Evolutionary conservation across 35 echinoderm and acorn worm genomes (phyloP), one percentile per base, ranked within the genome.

Genomic region (Apostichopus japonicus): DNA sequence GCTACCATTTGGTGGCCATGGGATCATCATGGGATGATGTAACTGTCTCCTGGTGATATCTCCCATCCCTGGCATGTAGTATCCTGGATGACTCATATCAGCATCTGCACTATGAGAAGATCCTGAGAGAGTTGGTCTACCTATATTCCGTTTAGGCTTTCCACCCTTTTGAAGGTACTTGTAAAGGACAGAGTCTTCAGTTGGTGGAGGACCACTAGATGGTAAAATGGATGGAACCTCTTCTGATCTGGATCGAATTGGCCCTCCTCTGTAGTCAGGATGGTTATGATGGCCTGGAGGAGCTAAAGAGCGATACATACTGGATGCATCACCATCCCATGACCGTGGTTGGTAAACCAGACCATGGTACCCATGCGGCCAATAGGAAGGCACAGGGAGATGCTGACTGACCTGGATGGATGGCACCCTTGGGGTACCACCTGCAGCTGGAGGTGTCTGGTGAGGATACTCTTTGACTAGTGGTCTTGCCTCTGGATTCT

Each of bases 141-240:
- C n/a, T 77, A 23, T 91, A 16, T 63, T 95, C 11, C 71, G 73
- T 33, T 92, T 92, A 6, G 65, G 33, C 5, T 73, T 58, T 63
- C 82, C 84, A 79, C 89, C 92, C 71, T 72, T 92, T 53, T 92
- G 92, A 53, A 96, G 88, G 72, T 84, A 91, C 72, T 87, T 78
- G 91, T 95, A 98, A 19, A 98, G 58, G 80, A 95, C 91, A 57
- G 96, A 98, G 16, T 94, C 96, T 53, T 98, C 96, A 8, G 87
- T 61, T 59, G 84, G 33, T 58, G 90, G 84, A 24, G 67, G 67
- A 19, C 14, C 88, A 16, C 16, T 73, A 5, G 67, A 53, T 55
- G 88, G 65, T 22, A 78, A 13, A 22, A 73, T 22, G 70, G 88
- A 90, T 11, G 88, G 72, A 11, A 90, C 72, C 23, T 90, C 88